phyloP scores from a whole-genome alignment of 2,797 vertebrate genomes.

The Peromyscus attwateri region DNA sequence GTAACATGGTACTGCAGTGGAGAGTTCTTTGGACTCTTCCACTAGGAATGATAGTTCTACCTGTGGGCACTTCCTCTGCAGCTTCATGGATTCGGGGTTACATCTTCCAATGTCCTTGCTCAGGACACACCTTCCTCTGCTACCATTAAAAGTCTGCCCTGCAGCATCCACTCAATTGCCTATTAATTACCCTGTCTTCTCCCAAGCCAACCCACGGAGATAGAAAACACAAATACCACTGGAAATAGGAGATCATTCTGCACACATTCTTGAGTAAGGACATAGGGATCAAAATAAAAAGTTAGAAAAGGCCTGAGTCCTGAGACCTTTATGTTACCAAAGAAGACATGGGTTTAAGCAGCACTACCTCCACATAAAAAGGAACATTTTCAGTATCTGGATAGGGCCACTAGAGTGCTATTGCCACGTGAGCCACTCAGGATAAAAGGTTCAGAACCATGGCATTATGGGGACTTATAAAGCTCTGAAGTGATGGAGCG shows the following conservation, averaged over 20 bases:
- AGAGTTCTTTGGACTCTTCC: background rate
- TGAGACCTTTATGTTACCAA: background rate
- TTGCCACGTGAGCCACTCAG: background rate
- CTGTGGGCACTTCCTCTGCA: background rate
- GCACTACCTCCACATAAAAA: background rate
- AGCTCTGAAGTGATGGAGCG: background rate
- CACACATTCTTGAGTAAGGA: slow-evolving; percentile 24
- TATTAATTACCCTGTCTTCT: background rate
- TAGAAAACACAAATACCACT: background rate
- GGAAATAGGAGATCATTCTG: background rate
- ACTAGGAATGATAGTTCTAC: background rate
- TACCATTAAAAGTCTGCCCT: background rate
- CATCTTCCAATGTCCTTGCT: background rate
- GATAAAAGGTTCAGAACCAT: background rate
- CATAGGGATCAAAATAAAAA: background rate
- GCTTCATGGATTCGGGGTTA: background rate
- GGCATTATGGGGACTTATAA: background rate
- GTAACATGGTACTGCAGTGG: background rate
- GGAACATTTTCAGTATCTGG: slow-evolving; percentile 25
- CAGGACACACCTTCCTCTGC: background rate
- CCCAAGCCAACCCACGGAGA: background rate
- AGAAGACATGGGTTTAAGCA: background rate
- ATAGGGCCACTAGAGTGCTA: background rate
- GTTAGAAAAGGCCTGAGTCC: background rate
- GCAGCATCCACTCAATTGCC: background rate